Evolutionary conservation across 2,113 vertebrate genomes (phyloP), one percentile per base, ranked within the genome.

Genomic region (Falcunculus frontatus): DNA sequence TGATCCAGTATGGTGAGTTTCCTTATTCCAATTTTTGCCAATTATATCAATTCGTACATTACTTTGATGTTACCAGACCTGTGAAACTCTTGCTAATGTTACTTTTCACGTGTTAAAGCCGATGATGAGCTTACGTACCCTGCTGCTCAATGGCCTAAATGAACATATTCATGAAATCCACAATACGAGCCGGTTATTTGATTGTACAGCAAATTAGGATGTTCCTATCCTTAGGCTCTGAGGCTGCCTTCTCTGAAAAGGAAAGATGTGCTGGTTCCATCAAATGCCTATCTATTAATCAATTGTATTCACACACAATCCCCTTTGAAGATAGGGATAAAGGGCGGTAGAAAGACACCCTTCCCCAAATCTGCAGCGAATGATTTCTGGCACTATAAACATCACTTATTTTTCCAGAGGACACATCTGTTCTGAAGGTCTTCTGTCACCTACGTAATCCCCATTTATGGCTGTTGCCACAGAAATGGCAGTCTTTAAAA

Each of bases 221-320:
- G 79, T 80, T 86, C 85, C 59, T 91, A 5, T 90, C 76, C 33
- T 74, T 52, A 78, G 52, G 62, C 72, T 57, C 65, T 25, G 70
- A 47, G 76, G 16, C 80, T 70, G 39, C 46, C 64, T 75, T 32
- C 65, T 74, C 85, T 78, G 55, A 63, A 88, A 86, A 92, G 67
- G 59, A 30, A 65, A 59, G 63, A 74, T 25, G n/a, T 56, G 49
- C 35, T 15, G 25, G 62, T 79, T 78, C 80, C 81, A 73, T 64
- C 85, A 81, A 90, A 88, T 35, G 47, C 72, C 70, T 70, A 67
- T 90, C 82, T 85, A 86, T 86, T 62, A 90, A 87, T 89, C 84
- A 73, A 57, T 63, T 63, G 26, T 63, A 81, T 89, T 94, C 59
- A 64, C 53, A 60, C 41, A 56, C 84, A 88, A 49, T 84, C 44